phyloP scores from a whole-genome alignment of 2,888 invertebrate genomes.

The Dryobotodes eremita region DNA sequence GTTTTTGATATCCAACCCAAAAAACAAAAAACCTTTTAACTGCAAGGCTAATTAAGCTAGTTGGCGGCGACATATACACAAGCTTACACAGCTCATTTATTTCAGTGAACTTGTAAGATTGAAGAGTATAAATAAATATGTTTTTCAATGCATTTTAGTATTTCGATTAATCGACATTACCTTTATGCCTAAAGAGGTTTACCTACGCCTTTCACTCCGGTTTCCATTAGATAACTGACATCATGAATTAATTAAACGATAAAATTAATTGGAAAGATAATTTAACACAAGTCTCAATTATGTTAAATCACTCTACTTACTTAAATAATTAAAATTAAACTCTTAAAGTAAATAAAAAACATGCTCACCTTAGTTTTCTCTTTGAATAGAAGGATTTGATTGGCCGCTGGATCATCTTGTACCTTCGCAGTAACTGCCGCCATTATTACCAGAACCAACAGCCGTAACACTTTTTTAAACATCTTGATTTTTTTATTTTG shows the following conservation, averaged over 20 bases:
- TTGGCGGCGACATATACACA: no score
- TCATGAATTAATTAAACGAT: background rate
- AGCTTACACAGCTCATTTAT: no score
- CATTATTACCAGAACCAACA: constrained; percentile 46
- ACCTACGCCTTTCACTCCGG: background rate
- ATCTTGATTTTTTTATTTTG: constrained; percentile 67
- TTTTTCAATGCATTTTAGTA: no score
- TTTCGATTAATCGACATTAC: no score
- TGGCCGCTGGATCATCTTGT: constrained; percentile 72
- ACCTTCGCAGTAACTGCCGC: constrained; percentile 55
- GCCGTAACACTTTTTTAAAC: constrained; percentile 85
- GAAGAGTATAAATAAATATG: no score
- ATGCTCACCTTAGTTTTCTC: constrained; percentile 75
- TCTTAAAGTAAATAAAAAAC: background rate
- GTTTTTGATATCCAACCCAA: no score
- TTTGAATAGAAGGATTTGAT: constrained; percentile 79
- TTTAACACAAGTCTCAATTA: background rate
- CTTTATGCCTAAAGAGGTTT: no score
- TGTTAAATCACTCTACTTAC: background rate
- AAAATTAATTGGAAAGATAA: background rate
- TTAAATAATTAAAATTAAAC: background rate
- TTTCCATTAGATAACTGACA: background rate
- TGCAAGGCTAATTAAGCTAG: no score
- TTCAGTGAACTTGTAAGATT: no score
- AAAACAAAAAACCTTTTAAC: no score